Evolutionary conservation across 1,140 invertebrate genomes (phyloP).

Genomic region (Oedothorax gibbosus): DNA sequence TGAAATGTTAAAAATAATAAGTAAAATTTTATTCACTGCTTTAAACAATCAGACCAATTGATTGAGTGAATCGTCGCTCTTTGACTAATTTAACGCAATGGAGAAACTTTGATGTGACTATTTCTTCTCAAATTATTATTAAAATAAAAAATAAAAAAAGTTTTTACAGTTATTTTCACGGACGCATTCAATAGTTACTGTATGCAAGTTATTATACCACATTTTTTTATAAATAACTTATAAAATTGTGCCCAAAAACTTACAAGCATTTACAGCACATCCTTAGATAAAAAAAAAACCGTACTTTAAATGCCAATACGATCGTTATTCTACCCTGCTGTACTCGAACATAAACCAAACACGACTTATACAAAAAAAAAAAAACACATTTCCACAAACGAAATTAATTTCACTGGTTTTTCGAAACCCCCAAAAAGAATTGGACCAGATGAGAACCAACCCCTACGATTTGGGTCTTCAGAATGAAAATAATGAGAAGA

Average conservation of each 20-base stretch:
- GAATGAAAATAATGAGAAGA: slow-evolving; percentile 55
- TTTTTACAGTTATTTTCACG: too few species aligned
- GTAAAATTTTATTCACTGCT: too few species aligned
- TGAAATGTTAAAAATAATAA: too few species aligned
- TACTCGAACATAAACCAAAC: slow-evolving; percentile 15
- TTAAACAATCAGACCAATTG: too few species aligned
- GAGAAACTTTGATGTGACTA: too few species aligned
- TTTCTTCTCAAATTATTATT: too few species aligned
- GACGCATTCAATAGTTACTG: too few species aligned
- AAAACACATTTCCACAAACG: not conserved
- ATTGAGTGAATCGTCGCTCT: too few species aligned
- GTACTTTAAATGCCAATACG: not conserved
- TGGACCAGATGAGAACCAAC: slow-evolving; percentile 28
- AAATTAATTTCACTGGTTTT: slow-evolving; percentile 50
- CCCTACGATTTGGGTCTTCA: slow-evolving; percentile 33
- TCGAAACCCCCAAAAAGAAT: not conserved
- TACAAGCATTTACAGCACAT: not conserved
- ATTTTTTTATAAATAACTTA: too few species aligned
- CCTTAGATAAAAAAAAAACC: not conserved
- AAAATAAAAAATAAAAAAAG: too few species aligned
- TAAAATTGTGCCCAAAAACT: not conserved
- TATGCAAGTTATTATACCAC: too few species aligned
- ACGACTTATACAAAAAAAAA: not conserved
- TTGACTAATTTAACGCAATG: too few species aligned
- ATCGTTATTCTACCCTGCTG: slow-evolving; percentile 20